Base-by-base conservation (phyloP, 2,113 vertebrate species). In the Guaruba guarouba region DNA sequence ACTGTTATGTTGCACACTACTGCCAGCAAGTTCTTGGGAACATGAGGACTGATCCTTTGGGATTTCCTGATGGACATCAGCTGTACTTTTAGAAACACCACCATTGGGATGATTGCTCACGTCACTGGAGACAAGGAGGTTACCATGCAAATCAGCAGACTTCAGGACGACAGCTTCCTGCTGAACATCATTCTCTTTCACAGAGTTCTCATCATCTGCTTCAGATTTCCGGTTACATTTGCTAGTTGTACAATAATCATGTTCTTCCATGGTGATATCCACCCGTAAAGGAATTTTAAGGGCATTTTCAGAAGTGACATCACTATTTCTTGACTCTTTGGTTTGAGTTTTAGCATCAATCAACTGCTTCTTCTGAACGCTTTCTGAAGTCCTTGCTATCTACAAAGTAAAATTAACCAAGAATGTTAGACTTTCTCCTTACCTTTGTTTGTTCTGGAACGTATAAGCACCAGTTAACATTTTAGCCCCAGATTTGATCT, bases 201-300 rank as follows among this genome's bases (percentile, higher is more conserved):
- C 61, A 81, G 61, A 69, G 22, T 39, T 77, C 67, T 86, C 25
- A 48, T 17, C 2, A 63, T 88, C 88, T 80, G 76, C 93, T 85
- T 91, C 97, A 81, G 85, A n/a, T 71, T 92, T 93, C 71, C 14
- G 74, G 14, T 37, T 91, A 29, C 46, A 87, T 96, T 90, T 97
- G 55, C n/a, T 96, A 48, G 85, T n/a, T 82, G 98, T 94, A 96
- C 78, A 97, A 51, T 98, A 98, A 91, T 98, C 97, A 68, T 98
- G 97, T 17, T 98, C 98, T 91, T 98, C 97, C 90, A 97, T 96
- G 52, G 97, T 24, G 4, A 98, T 97, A 64, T 95, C 69, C 24
- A 93, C 90, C 31, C 17, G 95, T 61, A 95, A 81, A 76, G 96
- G 92, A 55, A 63, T 54, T 75, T 92, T 82, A 63, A 75, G 57